A percentile compares a stretch with the other conserved stretches of the same genome.
These are phyloP conservation scores for Paguma larvata DNA, from an alignment of 2,797 vertebrate genomes.

Conservation along the genomic window DNA sequence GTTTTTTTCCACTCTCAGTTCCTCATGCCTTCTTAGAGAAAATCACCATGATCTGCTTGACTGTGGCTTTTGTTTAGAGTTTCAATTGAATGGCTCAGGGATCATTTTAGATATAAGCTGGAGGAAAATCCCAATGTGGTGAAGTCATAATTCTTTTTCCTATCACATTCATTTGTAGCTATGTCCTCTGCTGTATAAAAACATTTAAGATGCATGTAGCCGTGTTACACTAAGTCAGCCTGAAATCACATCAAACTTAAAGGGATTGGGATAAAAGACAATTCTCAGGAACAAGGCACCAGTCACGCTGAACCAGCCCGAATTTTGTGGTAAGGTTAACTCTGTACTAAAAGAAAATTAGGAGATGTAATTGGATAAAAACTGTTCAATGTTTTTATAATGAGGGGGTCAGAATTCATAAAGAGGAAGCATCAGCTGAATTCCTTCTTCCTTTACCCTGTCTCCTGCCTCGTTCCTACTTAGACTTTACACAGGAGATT, in stretches of 20 bases:
- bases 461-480: neutral
- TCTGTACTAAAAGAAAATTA: neutral
- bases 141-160: neutral
- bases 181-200: neutral
- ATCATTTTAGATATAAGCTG: slow-evolving; percentile 16
- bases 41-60: neutral
- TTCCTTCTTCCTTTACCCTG: neutral
- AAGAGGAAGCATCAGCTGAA: neutral
- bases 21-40: neutral
- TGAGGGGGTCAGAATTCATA: neutral
- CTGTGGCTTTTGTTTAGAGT: neutral
- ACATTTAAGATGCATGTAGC: neutral
- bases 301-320: neutral
- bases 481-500: neutral
- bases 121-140: neutral
- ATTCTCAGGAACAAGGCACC: neutral
- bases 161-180: neutral
- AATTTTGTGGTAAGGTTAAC: neutral
- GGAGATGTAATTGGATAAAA: neutral
- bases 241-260: neutral
- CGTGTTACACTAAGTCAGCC: neutral
- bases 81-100: neutral
- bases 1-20: neutral
- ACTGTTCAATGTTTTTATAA: neutral
- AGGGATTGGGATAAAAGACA: neutral